Evolutionary conservation across 2,888 invertebrate species (phyloP).

Genomic region (Dolichomitus sp.): DNA sequence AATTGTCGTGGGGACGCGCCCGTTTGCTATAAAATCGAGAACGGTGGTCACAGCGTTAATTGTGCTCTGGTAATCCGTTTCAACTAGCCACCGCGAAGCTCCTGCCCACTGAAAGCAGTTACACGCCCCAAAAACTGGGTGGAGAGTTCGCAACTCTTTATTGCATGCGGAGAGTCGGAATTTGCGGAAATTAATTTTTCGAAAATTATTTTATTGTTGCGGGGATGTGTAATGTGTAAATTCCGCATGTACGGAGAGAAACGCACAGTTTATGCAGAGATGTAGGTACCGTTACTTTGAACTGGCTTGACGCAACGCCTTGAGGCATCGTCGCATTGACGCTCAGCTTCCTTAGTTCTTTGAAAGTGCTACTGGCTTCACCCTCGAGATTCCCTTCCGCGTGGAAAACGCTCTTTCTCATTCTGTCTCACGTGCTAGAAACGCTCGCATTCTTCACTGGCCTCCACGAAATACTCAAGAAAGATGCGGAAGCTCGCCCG

Average conservation of each 20-base stretch:
- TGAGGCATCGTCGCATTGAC: constrained; percentile 51
- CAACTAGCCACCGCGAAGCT: constrained; percentile 47
- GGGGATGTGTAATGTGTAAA: background rate
- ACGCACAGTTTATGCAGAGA: background rate
- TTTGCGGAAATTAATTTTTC: background rate
- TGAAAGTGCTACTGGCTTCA: constrained; percentile 69
- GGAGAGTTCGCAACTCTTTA: background rate
- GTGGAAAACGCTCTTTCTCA: constrained; percentile 67
- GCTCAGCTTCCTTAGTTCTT: constrained; percentile 41
- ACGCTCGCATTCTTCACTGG: constrained; percentile 77
- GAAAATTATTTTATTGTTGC: background rate
- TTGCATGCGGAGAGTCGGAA: background rate
- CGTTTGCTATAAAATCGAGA: constrained; percentile 76
- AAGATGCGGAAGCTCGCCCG: constrained; percentile 78
- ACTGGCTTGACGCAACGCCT: constrained; percentile 50
- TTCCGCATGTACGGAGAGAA: background rate
- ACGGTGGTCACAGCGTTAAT: constrained; percentile 79
- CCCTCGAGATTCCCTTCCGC: constrained; percentile 84
- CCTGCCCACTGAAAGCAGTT: background rate
- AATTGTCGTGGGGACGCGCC: constrained; percentile 36
- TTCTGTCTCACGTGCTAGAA: constrained; percentile 70
- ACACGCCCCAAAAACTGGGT: background rate
- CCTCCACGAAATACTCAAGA: constrained; percentile 73
- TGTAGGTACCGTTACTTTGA: constrained; percentile 5
- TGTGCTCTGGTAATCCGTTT: constrained; percentile 79